A percentile compares a stretch with the other conserved stretches of the same genome.
These are phyloP conservation scores for Philotrypesis tridentata DNA, from an alignment of 1,140 invertebrate species.

Conservation along the genomic window DNA sequence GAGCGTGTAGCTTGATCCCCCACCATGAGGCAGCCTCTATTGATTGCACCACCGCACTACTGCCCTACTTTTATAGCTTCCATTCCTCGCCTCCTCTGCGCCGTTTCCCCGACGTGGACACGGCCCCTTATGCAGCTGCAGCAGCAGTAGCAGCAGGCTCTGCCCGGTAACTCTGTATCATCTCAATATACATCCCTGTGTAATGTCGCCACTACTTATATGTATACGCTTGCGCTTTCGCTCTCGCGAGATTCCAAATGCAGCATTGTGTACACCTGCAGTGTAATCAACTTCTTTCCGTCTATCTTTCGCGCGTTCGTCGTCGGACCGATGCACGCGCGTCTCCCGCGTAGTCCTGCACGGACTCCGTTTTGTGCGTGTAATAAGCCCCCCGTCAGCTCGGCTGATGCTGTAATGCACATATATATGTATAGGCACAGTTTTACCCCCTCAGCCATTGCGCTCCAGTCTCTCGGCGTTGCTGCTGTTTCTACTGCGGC, in stretches of 20 bases:
- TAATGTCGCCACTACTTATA: too few relatives aligned
- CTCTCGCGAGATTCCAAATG: background rate
- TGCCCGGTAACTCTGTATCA: constrained; percentile 39
- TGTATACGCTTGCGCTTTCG: background rate
- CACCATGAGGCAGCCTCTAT: constrained; percentile 68
- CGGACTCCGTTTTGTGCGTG: too few relatives aligned
- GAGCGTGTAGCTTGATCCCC: constrained; percentile 14
- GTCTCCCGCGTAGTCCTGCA: too few relatives aligned
- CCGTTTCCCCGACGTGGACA: background rate
- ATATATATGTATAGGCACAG: too few relatives aligned
- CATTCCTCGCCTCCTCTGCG: constrained; percentile 4
- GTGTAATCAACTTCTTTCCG: too few relatives aligned
- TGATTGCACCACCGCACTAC: constrained; percentile 73
- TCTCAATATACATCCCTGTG: background rate
- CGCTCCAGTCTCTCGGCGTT: background rate
- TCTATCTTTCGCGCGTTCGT: background rate
- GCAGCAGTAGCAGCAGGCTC: too few relatives aligned
- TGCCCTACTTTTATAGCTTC: constrained; percentile 70
- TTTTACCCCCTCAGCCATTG: too few relatives aligned
- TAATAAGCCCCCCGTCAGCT: too few relatives aligned
- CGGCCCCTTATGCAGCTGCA: constrained; percentile 47
- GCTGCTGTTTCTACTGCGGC: background rate
- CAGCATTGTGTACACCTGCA: background rate
- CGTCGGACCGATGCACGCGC: background rate
- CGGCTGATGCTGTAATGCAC: too few relatives aligned